Conservation (phyloP, 2,888 invertebrate genomes). For the Hydropsyche betteni region DNA sequence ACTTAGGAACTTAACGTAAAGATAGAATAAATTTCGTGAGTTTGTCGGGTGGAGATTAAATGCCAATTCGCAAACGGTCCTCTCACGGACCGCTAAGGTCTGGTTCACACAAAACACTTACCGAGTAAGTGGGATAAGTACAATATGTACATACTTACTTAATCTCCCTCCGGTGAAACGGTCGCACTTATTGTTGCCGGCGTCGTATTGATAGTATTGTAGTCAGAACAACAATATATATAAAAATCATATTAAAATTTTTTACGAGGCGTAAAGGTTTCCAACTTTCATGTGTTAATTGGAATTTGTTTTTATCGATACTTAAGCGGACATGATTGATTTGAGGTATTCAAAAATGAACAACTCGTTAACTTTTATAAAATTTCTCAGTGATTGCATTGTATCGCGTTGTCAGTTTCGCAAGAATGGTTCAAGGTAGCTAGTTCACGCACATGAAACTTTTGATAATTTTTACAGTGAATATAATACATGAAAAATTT, state of each 20-base stretch:
- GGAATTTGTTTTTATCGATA: neutral
- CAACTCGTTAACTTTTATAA: too few species aligned
- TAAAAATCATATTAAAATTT: conserved; percentile 28
- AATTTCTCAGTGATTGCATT: too few species aligned
- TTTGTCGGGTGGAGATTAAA: conserved; percentile 21
- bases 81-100: conserved; percentile 15
- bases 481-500: too few species aligned
- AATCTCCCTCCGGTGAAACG: neutral
- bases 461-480: too few species aligned
- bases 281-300: conserved; percentile 1
- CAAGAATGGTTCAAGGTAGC: too few species aligned
- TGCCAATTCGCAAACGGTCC: neutral
- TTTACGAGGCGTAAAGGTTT: conserved; percentile 24
- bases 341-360: neutral
- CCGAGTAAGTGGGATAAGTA: neutral
- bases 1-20: too few species aligned
- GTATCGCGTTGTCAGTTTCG: too few species aligned
- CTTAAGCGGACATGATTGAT: neutral
- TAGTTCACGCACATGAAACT: too few species aligned
- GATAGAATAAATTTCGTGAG: neutral
- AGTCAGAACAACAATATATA: conserved; percentile 11
- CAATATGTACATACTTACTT: too few species aligned
- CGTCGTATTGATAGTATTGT: conserved; percentile 13
- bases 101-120: conserved; percentile 13
- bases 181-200: conserved; percentile 12